Percentiles rank a stretch among this genome's conserved stretches.
Conservation (phyloP, 1,140 invertebrate genomes). For the Popillia japonica region DNA sequence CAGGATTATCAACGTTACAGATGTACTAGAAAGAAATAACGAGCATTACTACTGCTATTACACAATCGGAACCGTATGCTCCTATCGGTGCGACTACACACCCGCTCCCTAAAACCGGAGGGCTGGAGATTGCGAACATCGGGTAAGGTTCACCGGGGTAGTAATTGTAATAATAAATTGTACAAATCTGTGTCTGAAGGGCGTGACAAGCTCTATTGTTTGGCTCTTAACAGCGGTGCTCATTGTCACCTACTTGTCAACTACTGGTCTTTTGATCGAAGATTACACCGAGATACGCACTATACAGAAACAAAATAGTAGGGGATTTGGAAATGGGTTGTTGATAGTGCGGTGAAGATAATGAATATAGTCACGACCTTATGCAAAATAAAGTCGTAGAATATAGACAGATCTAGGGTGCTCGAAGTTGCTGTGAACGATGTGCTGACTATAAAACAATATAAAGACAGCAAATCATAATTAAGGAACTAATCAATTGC, state of each 20-base stretch:
- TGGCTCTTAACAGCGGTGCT: slow-evolving; percentile 6
- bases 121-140: not conserved
- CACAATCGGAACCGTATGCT: not conserved
- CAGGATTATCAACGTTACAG: slow-evolving; percentile 38
- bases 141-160: not conserved
- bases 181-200: slow-evolving; percentile 32
- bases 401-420: too few relatives aligned
- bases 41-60: not conserved
- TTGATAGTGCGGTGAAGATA: not conserved
- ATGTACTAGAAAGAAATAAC: slow-evolving; percentile 4
- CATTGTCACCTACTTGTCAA: slow-evolving; percentile 28
- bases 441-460: too few relatives aligned
- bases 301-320: not conserved
- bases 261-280: slow-evolving; percentile 24
- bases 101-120: not conserved
- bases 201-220: slow-evolving; percentile 32
- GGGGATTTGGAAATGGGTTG: not conserved
- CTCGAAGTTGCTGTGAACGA: too few relatives aligned
- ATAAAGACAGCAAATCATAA: too few relatives aligned
- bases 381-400: too few relatives aligned
- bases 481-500: too few relatives aligned
- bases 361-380: not conserved
- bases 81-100: not conserved
- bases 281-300: not conserved
- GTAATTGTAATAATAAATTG: slow-evolving; percentile 29